Evolutionary conservation across 2,888 invertebrate genomes (phyloP), one percentile per base, ranked within the genome.

Genomic region (Smittia aterrima): DNA sequence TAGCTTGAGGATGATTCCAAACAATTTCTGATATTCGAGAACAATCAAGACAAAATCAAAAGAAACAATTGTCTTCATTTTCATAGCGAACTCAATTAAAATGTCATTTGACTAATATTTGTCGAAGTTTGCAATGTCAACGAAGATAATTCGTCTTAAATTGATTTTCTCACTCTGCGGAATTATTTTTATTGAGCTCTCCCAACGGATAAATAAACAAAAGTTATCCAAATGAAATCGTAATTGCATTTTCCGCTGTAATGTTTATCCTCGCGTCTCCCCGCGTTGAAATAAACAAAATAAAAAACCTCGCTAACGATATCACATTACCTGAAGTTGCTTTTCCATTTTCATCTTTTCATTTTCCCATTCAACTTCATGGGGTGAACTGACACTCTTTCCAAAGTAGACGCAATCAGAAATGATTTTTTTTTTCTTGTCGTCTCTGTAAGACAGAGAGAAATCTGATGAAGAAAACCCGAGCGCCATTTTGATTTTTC

Each of bases 401-500:
- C 32, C 32, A 3, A 32, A 32, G 32, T 3, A 32, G 32, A 6
- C 32, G 32, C 32, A 32, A 32, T 32, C 32, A 32, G 32, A 32
- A 32, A 32, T 32, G 18, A n/a, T 58, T 58, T 58, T 2, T 22
- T 20, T 58, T 11, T 58, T 32, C 32, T 32, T 9, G 9, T 3
- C 32, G 32, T n/a, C n/a, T n/a, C n/a, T n/a, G n/a, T n/a, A 32
- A 32, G 32, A 32, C 32, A 32, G 32, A 32, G 25, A 38, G 38
- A 54, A 70, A 72, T 66, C 27, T 66, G 38, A 32, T 38, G 32
- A 47, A 16, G 70, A 54, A 71, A 71, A 72, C 53, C 70, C 11
- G 47, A 22, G 53, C 72, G 72, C 72, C 72, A 72, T 72, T 72
- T 72, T 72, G 72, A 72, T 72, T 58, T 70, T 70, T 54, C 32